Evolutionary conservation across 2,113 vertebrate species (phyloP), one percentile per base, ranked within the genome.

Genomic region (Mirounga angustirostris): DNA sequence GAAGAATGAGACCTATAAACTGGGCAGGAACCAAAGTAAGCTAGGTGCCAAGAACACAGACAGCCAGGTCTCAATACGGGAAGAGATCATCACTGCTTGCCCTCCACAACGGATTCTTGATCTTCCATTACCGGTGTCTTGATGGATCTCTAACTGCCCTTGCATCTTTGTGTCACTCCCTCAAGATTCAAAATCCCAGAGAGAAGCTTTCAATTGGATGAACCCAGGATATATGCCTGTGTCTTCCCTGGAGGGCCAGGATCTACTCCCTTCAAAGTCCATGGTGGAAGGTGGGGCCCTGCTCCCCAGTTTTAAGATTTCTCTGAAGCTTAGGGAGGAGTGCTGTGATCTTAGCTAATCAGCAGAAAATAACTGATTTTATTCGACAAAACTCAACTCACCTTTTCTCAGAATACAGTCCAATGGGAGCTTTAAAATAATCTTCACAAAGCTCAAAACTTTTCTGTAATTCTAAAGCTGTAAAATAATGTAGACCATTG

Each of bases 401-500:
- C 97, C 96, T 96, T 46, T 73, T 94, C 82, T 89, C 96, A 52
- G 88, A 10, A 92, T 74, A 26, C 18, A 12, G 3, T 59, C 13
- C 36, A 50, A 91, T 88, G 12, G 46, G 71, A 76, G 16, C 4
- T 93, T 81, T 95, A 69, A 36, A 50, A 79, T 82, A 56, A 43
- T 96, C 96, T 78, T 96, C 94, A 88, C 0, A 67, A 87, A 97
- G 1, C 12, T 97, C 92, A 61, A n/a, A 82, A 30, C 2, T 81
- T 93, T 85, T 85, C 65, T 81, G 65, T 36, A 61, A 21, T 24
- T 97, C 95, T 52, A 89, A 58, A 52, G 43, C 7, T 86, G 93
- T 28, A 76, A 94, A 73, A 85, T 85, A 79, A 0, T 63, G 93
- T 7, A 97, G 87, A 0, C 0, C 24, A 52, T 56, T 95, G 58